These are phyloP conservation scores for Pseudotriccus pelzelni DNA, from an alignment of 2,797 vertebrate species.

Conservation along the genomic window DNA sequence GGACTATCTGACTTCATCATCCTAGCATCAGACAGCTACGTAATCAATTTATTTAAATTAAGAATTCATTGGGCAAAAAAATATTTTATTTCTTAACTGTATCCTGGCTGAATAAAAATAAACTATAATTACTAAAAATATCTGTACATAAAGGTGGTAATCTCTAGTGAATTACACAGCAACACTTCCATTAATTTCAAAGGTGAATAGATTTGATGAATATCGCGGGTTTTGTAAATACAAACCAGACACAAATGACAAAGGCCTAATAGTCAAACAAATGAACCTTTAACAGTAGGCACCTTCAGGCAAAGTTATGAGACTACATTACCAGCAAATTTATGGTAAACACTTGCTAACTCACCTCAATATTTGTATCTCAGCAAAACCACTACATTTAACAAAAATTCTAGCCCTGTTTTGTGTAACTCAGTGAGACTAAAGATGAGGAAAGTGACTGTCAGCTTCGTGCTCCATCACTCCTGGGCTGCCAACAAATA, in stretches of 20 bases:
- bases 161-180: neutral
- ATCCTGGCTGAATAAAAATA: neutral
- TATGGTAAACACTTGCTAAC: neutral
- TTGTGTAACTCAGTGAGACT: rapidly evolving
- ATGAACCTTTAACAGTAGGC: neutral
- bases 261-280: neutral
- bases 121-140: neutral
- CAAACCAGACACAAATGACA: neutral
- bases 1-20: neutral
- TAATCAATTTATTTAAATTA: conserved; percentile 19
- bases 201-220: neutral
- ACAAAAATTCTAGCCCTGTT: neutral
- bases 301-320: neutral
- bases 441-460: neutral
- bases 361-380: neutral
- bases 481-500: neutral
- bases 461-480: neutral
- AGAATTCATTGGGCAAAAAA: neutral
- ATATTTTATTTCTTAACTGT: neutral
- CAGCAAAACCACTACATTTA: neutral
- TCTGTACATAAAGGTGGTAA: neutral
- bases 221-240: neutral
- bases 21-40: neutral
- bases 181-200: neutral
- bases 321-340: neutral